phyloP scores from a whole-genome alignment of 2,797 vertebrate species.

The Bovichtus diacanthus region DNA sequence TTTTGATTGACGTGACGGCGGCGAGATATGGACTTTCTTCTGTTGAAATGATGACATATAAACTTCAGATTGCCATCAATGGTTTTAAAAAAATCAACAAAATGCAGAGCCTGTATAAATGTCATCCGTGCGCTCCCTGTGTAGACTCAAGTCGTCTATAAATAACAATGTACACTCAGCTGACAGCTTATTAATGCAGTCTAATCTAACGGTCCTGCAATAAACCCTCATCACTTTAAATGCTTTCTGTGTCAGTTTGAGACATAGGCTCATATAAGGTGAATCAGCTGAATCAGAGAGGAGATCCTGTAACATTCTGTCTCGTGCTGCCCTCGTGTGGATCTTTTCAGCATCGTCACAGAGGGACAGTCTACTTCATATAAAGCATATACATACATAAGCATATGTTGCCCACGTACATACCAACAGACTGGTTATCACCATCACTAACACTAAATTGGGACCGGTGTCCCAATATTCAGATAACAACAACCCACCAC shows the following conservation, averaged over 20 bases:
- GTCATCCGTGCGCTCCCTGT: not conserved
- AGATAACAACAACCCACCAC: not conserved
- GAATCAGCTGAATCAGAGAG: not conserved
- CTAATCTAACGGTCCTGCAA: not conserved
- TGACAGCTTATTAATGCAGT: not conserved
- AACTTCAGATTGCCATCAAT: not conserved
- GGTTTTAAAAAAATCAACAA: not conserved
- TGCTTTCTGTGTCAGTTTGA: too few species aligned
- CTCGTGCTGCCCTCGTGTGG: slow-evolving; percentile 55
- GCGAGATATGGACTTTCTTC: too few species aligned
- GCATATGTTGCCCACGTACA: too few species aligned
- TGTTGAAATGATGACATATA: not conserved
- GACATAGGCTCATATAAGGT: not conserved
- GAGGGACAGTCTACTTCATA: not conserved
- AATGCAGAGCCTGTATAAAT: not conserved
- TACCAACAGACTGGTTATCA: too few species aligned
- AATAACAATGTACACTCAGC: not conserved
- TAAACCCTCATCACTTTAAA: not conserved
- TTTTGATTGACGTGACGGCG: too few species aligned
- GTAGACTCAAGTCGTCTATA: not conserved
- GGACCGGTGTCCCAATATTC: not conserved
- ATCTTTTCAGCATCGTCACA: not conserved
- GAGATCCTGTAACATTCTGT: not conserved
- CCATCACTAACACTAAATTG: not conserved
- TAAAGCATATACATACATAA: too few species aligned